Conservation (phyloP, 2,888 invertebrate species). For the Campaea margaritaria region DNA sequence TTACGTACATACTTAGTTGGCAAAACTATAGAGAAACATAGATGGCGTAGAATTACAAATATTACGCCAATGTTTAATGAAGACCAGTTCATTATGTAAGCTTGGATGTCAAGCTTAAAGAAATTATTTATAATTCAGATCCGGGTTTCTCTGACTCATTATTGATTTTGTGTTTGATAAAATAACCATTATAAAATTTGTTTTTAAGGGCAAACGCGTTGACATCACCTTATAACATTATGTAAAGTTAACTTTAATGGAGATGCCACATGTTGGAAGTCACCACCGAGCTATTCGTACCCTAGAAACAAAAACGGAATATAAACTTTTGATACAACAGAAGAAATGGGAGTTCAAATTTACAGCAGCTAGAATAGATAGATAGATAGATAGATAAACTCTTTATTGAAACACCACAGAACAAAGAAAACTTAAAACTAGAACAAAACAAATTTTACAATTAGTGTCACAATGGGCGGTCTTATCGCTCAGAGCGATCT, state of each 20-base stretch:
- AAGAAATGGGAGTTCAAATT: too few relatives aligned
- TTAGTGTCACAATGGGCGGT: too few relatives aligned
- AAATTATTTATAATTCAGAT: constrained; percentile 61
- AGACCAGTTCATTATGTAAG: constrained; percentile 63
- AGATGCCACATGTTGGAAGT: too few relatives aligned
- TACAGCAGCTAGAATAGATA: too few relatives aligned
- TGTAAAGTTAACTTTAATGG: constrained; percentile 15
- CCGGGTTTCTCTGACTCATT: constrained; percentile 66
- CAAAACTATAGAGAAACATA: constrained; percentile 25
- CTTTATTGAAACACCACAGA: too few relatives aligned
- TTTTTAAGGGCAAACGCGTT: constrained; percentile 33
- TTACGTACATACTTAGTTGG: constrained; percentile 12
- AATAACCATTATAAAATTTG: constrained; percentile 25
- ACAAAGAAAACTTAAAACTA: too few relatives aligned
- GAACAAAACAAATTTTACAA: too few relatives aligned
- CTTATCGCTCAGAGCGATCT: too few relatives aligned
- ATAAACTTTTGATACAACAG: too few relatives aligned
- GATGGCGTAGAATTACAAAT: constrained; percentile 42
- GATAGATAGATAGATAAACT: too few relatives aligned
- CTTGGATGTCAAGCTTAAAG: constrained; percentile 56
- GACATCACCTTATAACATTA: constrained; percentile 21
- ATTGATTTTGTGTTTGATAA: constrained; percentile 32
- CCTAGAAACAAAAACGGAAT: too few relatives aligned
- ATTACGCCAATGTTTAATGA: constrained; percentile 43
- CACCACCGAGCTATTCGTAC: too few relatives aligned